These are phyloP conservation scores for Stenodera caucasica DNA, from an alignment of 2,888 invertebrate genomes.

Conservation along the genomic window DNA sequence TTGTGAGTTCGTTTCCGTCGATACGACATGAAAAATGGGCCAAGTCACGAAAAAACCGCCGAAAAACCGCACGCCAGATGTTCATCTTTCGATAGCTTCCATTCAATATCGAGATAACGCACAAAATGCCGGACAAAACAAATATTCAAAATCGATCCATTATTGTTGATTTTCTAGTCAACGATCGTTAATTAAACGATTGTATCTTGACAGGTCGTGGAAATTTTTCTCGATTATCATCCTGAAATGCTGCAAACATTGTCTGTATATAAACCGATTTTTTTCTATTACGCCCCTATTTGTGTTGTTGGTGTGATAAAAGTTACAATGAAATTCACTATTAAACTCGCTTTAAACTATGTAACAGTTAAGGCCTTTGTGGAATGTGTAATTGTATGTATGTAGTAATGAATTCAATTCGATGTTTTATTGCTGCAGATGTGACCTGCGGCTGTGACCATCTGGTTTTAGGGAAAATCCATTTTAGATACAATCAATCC, in stretches of 20 bases:
- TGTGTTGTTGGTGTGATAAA: not conserved
- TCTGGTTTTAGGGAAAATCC: slow-evolving; percentile 14
- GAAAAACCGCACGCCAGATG: slow-evolving; percentile 1
- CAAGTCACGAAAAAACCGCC: slow-evolving; percentile 3
- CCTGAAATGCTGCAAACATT: not conserved
- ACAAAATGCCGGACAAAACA: too few relatives aligned
- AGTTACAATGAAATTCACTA: not conserved
- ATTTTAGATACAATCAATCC: slow-evolving; percentile 5
- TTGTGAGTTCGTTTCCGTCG: not conserved
- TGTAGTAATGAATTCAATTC: slow-evolving; percentile 22
- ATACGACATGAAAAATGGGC: slow-evolving; percentile 1
- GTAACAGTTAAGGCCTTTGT: not conserved
- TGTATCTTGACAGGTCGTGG: not conserved
- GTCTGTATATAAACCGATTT: not conserved
- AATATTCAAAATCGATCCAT: too few relatives aligned
- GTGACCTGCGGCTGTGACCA: slow-evolving; percentile 26
- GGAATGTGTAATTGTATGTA: slow-evolving; percentile 3
- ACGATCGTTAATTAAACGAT: not conserved
- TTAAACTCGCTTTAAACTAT: not conserved
- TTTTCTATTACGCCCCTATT: not conserved
- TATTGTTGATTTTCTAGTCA: too few relatives aligned
- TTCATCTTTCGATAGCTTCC: slow-evolving; percentile 4
- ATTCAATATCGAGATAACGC: too few relatives aligned
- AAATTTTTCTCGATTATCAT: not conserved
- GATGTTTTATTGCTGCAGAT: slow-evolving; percentile 23